phyloP scores from a whole-genome alignment of 1,140 invertebrate species.

The Polypedilum vanderplanki region DNA sequence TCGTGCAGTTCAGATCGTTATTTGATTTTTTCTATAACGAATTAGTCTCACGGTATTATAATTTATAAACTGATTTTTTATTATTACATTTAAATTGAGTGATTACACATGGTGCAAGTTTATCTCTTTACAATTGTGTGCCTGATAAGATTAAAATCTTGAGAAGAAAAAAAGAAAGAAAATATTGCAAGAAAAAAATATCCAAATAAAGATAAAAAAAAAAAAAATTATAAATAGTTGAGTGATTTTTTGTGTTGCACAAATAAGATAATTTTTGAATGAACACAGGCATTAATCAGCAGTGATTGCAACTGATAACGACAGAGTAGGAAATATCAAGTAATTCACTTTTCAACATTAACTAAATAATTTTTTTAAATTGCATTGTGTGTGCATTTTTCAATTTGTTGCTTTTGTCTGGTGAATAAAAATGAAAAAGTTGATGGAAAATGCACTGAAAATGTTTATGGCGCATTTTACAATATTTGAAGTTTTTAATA shows the following conservation, averaged over 20 bases:
- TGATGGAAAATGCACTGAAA: too few species aligned
- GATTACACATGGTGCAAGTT: not conserved
- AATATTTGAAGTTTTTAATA: too few species aligned
- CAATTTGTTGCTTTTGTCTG: not conserved
- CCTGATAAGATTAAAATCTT: not conserved
- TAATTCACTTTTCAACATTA: not conserved
- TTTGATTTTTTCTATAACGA: too few species aligned
- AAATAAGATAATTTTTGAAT: not conserved
- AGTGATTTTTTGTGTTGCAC: not conserved
- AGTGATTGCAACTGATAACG: not conserved
- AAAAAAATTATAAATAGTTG: not conserved
- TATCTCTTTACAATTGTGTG: not conserved
- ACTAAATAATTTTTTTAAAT: not conserved
- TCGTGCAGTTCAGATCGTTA: not conserved
- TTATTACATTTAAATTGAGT: too few species aligned
- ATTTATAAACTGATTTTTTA: too few species aligned
- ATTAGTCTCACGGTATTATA: too few species aligned
- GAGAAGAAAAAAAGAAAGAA: not conserved
- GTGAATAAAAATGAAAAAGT: conserved; percentile 1
- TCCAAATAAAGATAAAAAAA: not conserved
- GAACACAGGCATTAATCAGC: too few species aligned
- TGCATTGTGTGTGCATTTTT: not conserved
- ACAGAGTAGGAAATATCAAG: not conserved
- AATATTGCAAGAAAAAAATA: not conserved
- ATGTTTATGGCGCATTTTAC: too few species aligned